A percentile compares a stretch with the other conserved stretches of the same genome.
phyloP scores from a whole-genome alignment of 2,888 invertebrate species.

The Oithona nana region DNA sequence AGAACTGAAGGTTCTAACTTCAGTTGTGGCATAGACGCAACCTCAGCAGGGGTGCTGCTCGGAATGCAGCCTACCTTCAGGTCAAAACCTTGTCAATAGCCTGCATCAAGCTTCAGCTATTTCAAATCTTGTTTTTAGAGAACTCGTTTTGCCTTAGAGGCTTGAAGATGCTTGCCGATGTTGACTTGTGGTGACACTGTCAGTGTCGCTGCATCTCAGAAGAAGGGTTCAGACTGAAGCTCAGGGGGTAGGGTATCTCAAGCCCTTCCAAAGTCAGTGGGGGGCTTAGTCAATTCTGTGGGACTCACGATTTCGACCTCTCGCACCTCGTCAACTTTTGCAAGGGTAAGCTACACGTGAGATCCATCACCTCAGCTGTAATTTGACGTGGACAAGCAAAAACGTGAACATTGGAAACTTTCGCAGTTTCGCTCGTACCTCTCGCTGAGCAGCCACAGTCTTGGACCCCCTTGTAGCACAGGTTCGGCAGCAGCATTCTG shows the following conservation, averaged over 20 bases:
- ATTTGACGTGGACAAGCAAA: slow-evolving; percentile 2
- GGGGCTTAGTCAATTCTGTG: slow-evolving; percentile 1
- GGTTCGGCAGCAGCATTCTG: no score
- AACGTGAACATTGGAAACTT: neutral
- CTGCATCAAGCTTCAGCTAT: neutral
- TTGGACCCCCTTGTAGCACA: no score
- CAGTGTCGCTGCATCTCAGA: no score
- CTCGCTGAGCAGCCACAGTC: no score
- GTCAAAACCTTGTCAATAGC: neutral
- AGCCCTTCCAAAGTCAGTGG: no score
- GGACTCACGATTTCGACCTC: neutral
- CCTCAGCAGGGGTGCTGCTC: slow-evolving; percentile 15
- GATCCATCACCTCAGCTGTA: slow-evolving; percentile 5
- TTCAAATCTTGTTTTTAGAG: no score
- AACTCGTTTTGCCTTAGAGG: no score
- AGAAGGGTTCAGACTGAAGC: no score
- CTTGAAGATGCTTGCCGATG: no score
- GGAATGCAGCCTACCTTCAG: slow-evolving; percentile 8
- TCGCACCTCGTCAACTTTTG: neutral
- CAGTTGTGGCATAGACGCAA: neutral
- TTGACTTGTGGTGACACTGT: no score
- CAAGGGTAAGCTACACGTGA: neutral
- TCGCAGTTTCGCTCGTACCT: no score
- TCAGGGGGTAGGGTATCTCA: neutral
- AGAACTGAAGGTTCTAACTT: no score